Conservation (phyloP, 2,113 vertebrate genomes). For the Indri indri region DNA sequence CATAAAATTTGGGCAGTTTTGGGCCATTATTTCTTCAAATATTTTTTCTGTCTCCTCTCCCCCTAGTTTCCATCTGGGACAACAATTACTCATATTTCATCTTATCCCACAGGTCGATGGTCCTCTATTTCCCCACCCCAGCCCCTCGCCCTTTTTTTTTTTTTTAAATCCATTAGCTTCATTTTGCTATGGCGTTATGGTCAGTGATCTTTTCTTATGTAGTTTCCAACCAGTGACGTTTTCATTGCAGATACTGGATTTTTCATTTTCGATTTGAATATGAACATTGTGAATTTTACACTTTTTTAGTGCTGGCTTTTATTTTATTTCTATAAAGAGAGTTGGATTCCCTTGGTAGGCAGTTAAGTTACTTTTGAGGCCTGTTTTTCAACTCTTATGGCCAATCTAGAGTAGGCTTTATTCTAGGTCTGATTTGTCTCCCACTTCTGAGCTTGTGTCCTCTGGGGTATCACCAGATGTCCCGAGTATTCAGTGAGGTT, state of each 20-base stretch:
- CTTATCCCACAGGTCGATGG: neutral
- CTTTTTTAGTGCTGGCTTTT: neutral
- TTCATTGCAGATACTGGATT: neutral
- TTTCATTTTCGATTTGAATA: slow-evolving; percentile 5
- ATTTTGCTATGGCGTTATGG: neutral
- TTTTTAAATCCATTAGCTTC: neutral
- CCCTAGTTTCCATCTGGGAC: neutral
- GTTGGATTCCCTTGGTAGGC: neutral
- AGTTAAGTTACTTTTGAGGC: neutral
- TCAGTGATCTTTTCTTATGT: neutral
- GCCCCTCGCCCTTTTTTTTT: neutral
- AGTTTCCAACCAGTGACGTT: neutral
- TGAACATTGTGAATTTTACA: neutral
- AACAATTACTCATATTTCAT: neutral
- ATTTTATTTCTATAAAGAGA: neutral
- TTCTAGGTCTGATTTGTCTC: neutral
- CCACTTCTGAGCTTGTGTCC: neutral
- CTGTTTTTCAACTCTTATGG: neutral
- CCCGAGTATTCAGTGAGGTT: neutral
- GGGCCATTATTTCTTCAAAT: neutral
- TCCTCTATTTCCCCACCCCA: neutral
- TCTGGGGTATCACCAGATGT: neutral
- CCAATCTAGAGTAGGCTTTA: neutral
- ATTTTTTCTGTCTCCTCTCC: neutral
- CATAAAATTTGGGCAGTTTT: neutral